Base-by-base conservation (phyloP, 2,113 vertebrate genomes). In the Pseudonaja textilis region DNA sequence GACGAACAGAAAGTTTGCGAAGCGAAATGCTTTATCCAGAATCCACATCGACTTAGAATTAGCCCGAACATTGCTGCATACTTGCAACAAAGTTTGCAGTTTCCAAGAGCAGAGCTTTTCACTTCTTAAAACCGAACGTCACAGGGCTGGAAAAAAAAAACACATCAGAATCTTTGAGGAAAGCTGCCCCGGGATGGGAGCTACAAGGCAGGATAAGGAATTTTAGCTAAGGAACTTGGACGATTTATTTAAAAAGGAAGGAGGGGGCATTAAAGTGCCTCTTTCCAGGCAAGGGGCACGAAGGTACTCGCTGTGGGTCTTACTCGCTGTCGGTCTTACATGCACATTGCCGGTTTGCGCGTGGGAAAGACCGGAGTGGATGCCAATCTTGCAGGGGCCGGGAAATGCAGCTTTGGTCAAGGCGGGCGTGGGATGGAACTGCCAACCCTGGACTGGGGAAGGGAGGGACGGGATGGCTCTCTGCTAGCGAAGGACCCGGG, bases 401-500 rank as follows among this genome's bases (percentile, higher is more conserved):
- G 4, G 52, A 89, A 89, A 52, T 9, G 39, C 18, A 2, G 42
- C 52, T 54, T 42, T 92, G 10, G 18, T 1, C 47, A 90, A 95
- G 94, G 95, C 91, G 39, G 93, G 93, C 94, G 93, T 52, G 88
- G 64, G 4, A 10, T 22, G 34, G 45, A 22, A 22, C 52, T 23
- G 45, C 45, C 69, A 85, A 55, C 3, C 25, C 64, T 34, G 45
- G 0, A 81, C 92, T 86, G 90, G 93, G 92, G 25, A 61, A 26
- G 25, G 92, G 47, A 29, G 87, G 90, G 47, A 93, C 42, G 93
- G 4, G 93, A 34, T 92, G 95, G 86, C 92, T 64, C 92, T 18
- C 55, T 56, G 52, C 91, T 85, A 39, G 85, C 26, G 34, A 92
- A 7, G 1, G 45, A 56, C 85, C 50, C 0, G 54, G 89, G 93